These are phyloP conservation scores for Myiotriccus ornatus DNA, from an alignment of 2,797 vertebrate genomes.

Conservation along the genomic window DNA sequence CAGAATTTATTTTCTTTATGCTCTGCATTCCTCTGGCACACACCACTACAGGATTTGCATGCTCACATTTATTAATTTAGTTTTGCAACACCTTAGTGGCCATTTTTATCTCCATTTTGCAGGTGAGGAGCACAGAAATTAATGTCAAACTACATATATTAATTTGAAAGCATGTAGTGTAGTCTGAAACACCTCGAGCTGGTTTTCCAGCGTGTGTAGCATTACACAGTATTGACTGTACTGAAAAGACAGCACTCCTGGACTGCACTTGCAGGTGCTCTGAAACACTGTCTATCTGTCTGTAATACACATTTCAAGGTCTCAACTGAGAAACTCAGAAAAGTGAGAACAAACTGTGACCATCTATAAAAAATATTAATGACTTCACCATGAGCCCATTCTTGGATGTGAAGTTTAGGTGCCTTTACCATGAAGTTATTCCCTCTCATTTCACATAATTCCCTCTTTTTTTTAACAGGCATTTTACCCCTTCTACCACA, in stretches of 20 bases:
- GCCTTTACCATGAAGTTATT: background rate
- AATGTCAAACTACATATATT: background rate
- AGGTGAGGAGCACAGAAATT: background rate
- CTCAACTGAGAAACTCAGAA: background rate
- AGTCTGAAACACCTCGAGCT: background rate
- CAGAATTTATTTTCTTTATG: conserved; percentile 31
- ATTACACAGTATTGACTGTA: background rate
- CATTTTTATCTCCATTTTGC: conserved; percentile 3
- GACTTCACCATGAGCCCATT: background rate
- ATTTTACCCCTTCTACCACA: background rate
- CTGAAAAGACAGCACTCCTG: background rate
- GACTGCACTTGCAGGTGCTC: background rate
- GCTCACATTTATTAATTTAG: background rate
- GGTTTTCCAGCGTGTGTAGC: background rate
- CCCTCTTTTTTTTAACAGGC: background rate
- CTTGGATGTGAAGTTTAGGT: background rate
- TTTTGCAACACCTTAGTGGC: conserved; percentile 14
- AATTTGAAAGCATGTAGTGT: background rate
- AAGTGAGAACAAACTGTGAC: background rate
- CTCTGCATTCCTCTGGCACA: conserved; percentile 4
- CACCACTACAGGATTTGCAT: background rate
- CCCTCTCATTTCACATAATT: background rate
- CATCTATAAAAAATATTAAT: background rate
- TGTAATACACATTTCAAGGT: background rate
- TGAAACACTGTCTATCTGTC: background rate